Conservation (phyloP, 1,140 invertebrate genomes). For the Cecropterus lyciades region DNA sequence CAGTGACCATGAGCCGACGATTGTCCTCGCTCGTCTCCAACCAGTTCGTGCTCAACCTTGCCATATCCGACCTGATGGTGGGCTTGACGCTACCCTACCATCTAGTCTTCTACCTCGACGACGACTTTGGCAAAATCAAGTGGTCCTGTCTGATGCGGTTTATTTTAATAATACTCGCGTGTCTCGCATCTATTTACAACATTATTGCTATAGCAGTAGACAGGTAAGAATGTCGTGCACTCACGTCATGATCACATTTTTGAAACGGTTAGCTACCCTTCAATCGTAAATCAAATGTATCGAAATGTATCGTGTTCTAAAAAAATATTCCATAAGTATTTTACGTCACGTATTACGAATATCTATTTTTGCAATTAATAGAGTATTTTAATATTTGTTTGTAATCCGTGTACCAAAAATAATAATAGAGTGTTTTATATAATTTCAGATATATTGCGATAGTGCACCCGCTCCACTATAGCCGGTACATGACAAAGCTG, state of each 20-base stretch:
- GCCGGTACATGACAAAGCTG: constrained; percentile 87
- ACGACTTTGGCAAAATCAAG: constrained; percentile 84
- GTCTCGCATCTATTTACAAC: constrained; percentile 91
- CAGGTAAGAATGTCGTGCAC: constrained; percentile 74
- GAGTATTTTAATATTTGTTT: no score
- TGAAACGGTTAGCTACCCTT: background rate
- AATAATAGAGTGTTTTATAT: no score
- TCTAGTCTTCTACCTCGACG: constrained; percentile 87
- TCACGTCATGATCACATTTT: constrained; percentile 27
- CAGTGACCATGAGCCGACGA: constrained; percentile 87
- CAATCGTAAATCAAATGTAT: constrained; percentile 14
- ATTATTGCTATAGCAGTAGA: constrained; percentile 93
- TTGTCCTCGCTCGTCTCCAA: constrained; percentile 88
- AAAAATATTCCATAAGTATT: constrained; percentile 1
- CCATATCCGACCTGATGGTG: constrained; percentile 90
- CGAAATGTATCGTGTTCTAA: constrained; percentile 3
- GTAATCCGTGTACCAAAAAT: no score
- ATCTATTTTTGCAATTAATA: no score
- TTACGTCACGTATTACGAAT: background rate
- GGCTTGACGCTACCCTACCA: constrained; percentile 90
- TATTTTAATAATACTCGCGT: constrained; percentile 89
- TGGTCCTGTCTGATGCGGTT: constrained; percentile 88
- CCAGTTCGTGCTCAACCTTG: constrained; percentile 90
- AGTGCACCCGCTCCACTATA: constrained; percentile 91
- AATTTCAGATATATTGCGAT: constrained; percentile 89